Percentiles rank a stretch among this genome's conserved stretches.
phyloP scores from a whole-genome alignment of 2,797 vertebrate genomes.

The Hypotaenidia okinawae region DNA sequence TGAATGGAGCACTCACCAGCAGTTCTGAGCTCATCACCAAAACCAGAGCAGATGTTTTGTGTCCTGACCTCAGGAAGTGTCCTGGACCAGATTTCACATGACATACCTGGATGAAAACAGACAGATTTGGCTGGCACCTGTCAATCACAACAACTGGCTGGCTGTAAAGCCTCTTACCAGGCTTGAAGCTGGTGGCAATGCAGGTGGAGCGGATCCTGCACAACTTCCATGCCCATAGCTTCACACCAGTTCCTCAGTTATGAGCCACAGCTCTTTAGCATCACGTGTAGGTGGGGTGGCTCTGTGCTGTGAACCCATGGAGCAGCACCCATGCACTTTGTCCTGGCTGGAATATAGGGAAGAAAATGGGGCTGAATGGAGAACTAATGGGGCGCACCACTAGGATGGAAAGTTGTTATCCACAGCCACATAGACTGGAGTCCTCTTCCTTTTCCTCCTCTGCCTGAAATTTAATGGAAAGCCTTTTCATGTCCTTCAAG shows the following conservation, averaged over 20 bases:
- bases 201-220: not conserved
- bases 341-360: not conserved
- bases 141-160: not conserved
- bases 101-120: not conserved
- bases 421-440: not conserved
- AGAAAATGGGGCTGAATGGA: not conserved
- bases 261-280: not conserved
- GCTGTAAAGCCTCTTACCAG: not conserved
- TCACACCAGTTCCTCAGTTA: not conserved
- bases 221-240: not conserved
- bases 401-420: not conserved
- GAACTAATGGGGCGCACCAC: not conserved
- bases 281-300: not conserved
- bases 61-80: not conserved
- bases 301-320: accelerated
- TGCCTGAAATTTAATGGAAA: not conserved
- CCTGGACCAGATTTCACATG: not conserved
- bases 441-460: not conserved
- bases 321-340: not conserved
- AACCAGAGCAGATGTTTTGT: not conserved
- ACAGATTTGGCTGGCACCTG: not conserved
- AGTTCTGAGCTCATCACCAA: not conserved
- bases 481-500: not conserved
- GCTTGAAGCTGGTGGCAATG: not conserved
- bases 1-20: not conserved